phyloP scores from a whole-genome alignment of 2,113 vertebrate species.

The Zootoca vivipara region DNA sequence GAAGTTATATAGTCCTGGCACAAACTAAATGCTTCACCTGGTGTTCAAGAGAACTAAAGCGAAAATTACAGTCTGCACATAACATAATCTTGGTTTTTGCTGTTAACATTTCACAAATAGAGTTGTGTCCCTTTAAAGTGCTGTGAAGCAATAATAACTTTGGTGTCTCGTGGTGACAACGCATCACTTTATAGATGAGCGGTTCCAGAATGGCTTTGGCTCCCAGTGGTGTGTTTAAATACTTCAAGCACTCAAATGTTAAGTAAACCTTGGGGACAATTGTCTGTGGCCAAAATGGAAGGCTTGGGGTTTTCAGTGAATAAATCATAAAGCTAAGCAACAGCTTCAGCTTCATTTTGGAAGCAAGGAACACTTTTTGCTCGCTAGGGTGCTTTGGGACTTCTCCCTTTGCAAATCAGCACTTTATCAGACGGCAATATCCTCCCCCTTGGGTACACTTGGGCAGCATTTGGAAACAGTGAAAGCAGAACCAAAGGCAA shows the following conservation, averaged over 20 bases:
- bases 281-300: not conserved
- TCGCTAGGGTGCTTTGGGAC: not conserved
- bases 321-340: constrained; percentile 2
- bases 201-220: not conserved
- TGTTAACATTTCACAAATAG: not conserved
- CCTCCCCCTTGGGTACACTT: rapidly evolving
- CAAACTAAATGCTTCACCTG: not conserved
- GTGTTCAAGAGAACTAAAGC: not conserved
- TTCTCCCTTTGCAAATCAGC: not conserved
- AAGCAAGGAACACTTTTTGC: not conserved
- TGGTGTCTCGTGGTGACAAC: not conserved
- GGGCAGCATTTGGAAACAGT: not conserved
- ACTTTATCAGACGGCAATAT: not conserved
- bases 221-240: not conserved
- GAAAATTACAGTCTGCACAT: not conserved
- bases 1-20: not conserved
- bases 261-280: constrained; percentile 3
- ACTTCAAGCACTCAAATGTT: not conserved
- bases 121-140: not conserved
- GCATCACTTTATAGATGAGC: constrained; percentile 10
- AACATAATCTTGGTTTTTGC: not conserved
- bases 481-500: not conserved
- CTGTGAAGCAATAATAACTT: constrained; percentile 6
- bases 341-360: not conserved
- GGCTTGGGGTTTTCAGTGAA: not conserved